These are phyloP conservation scores for Cyprinus carpio DNA, from an alignment of 2,113 vertebrate species.

Conservation along the genomic window DNA sequence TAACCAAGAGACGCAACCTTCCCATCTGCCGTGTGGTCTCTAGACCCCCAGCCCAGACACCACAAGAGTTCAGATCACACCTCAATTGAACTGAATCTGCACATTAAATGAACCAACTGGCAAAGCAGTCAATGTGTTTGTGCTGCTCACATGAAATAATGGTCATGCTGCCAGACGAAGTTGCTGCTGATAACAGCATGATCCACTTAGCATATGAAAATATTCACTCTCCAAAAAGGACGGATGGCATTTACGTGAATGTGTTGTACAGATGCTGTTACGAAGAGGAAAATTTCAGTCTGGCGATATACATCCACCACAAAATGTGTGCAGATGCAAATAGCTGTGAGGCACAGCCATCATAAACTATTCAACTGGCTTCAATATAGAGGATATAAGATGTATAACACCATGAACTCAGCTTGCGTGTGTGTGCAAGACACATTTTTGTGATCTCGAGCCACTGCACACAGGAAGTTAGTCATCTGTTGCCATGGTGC, in stretches of 20 bases:
- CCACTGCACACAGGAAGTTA: conserved; percentile 41
- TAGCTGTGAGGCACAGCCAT: background rate
- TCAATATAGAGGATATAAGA: background rate
- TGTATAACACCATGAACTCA: background rate
- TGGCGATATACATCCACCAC: conserved; percentile 19
- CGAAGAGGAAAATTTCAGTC: conserved; percentile 20
- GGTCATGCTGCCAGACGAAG: conserved; percentile 10
- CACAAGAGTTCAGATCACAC: conserved; percentile 38
- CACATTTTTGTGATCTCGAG: conserved; percentile 19
- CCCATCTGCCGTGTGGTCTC: conserved; percentile 40
- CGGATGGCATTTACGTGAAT: conserved; percentile 32
- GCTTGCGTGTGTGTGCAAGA: background rate
- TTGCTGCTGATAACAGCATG: conserved; percentile 6
- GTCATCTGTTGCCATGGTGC: conserved; percentile 51
- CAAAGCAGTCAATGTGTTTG: background rate
- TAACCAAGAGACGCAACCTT: background rate
- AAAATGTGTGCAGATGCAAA: conserved; percentile 18
- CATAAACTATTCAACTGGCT: background rate
- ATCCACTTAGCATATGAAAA: conserved; percentile 32
- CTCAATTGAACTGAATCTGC: background rate
- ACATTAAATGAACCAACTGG: conserved; percentile 9
- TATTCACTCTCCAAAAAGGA: background rate
- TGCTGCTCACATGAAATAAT: background rate
- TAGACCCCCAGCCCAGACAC: conserved; percentile 20
- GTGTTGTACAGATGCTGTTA: conserved; percentile 32